A percentile compares a stretch with the other conserved stretches of the same genome.
Conservation (phyloP, 1,140 invertebrate genomes). For the Bombus huntii region DNA sequence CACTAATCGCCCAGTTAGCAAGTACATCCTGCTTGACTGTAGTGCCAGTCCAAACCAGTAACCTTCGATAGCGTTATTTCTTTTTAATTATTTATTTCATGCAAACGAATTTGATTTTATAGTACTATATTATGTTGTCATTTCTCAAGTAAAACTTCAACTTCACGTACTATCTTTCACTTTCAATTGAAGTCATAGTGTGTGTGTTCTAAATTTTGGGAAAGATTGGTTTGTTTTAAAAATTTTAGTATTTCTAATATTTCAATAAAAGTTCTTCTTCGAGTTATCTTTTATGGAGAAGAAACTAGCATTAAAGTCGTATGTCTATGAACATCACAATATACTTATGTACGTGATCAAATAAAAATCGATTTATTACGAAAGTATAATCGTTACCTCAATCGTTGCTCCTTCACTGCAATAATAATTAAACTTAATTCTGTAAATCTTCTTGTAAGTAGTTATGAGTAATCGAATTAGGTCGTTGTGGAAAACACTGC, state of each 20-base stretch:
- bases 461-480: not conserved
- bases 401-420: slow-evolving; percentile 18
- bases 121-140: not conserved
- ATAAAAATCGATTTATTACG: slow-evolving; percentile 20
- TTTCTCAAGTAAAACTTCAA: not conserved
- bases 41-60: not conserved
- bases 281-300: too few species aligned
- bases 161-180: not conserved
- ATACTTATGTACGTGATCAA: too few species aligned
- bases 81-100: not conserved
- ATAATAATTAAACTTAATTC: slow-evolving; percentile 44
- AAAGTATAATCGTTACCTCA: slow-evolving; percentile 56
- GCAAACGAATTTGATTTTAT: not conserved
- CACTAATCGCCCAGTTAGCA: slow-evolving; percentile 41
- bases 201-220: not conserved
- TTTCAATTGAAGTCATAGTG: not conserved
- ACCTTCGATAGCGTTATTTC: not conserved
- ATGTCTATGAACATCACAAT: too few species aligned
- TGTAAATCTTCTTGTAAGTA: not conserved
- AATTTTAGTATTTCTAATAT: not conserved
- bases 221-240: not conserved
- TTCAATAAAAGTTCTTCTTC: too few species aligned
- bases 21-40: slow-evolving; percentile 34
- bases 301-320: too few species aligned
- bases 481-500: not conserved